Evolutionary conservation across 2,113 vertebrate species (phyloP).

Genomic region (Progne subis): DNA sequence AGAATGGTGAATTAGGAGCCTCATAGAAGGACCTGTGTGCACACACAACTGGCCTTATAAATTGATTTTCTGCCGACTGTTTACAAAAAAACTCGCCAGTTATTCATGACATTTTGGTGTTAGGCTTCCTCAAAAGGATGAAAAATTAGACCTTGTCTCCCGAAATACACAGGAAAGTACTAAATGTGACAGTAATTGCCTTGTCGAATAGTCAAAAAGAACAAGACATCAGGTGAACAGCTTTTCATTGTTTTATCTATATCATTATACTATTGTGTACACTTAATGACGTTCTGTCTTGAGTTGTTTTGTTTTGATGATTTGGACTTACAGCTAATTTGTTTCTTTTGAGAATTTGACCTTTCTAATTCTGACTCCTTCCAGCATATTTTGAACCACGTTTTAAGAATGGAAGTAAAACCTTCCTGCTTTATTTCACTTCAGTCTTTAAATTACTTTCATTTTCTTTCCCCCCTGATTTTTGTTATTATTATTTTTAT

Average conservation of each 20-base stretch:
- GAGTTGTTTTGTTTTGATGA: background rate
- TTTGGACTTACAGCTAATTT: background rate
- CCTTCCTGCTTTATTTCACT: background rate
- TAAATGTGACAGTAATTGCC: background rate
- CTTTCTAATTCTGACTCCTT: background rate
- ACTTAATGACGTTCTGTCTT: background rate
- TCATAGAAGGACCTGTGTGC: background rate
- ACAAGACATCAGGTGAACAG: background rate
- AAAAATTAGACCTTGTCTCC: conserved; percentile 15
- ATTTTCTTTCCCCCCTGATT: background rate
- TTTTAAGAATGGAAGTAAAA: background rate
- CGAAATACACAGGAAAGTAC: background rate
- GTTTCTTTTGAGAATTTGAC: background rate
- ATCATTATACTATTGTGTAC: background rate
- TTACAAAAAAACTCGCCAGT: background rate
- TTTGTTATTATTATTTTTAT: background rate
- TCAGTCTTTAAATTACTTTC: background rate
- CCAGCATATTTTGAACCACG: background rate
- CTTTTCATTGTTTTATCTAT: background rate
- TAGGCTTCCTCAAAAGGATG: background rate
- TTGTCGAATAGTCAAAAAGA: background rate
- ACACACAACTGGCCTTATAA: background rate
- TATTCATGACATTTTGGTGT: background rate
- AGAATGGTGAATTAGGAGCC: background rate
- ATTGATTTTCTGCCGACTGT: background rate